These are phyloP conservation scores for Pogonognathellus flavescens DNA, from an alignment of 1,140 invertebrate genomes.

Conservation along the genomic window DNA sequence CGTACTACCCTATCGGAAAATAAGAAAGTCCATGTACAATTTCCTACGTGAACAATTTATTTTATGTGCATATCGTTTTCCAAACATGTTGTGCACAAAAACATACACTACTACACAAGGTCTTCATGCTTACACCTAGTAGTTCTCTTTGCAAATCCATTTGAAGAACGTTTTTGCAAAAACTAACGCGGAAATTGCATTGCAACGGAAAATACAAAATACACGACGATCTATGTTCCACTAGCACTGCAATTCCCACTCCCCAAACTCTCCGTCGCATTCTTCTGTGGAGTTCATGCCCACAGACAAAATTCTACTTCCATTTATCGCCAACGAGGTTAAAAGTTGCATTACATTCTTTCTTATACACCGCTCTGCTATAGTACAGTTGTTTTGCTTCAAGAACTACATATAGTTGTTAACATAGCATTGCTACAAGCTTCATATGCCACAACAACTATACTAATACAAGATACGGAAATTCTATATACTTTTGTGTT, in stretches of 20 bases:
- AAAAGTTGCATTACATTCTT: neutral
- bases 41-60: too few species aligned
- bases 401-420: neutral
- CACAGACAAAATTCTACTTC: slow-evolving; percentile 23
- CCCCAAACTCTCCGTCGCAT: neutral
- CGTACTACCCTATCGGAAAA: too few species aligned
- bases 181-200: neutral
- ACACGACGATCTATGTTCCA: too few species aligned
- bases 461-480: neutral
- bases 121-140: too few species aligned
- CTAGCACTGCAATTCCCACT: neutral
- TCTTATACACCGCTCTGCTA: too few species aligned
- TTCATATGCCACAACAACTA: neutral
- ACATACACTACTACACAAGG: too few species aligned
- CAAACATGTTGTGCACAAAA: too few species aligned
- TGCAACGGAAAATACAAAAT: neutral
- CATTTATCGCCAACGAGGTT: slow-evolving; percentile 4
- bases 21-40: too few species aligned
- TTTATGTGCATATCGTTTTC: too few species aligned
- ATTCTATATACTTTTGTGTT: neutral
- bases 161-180: neutral
- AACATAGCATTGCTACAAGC: too few species aligned
- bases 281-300: slow-evolving; percentile 11
- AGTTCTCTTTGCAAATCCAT: too few species aligned
- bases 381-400: too few species aligned